These are phyloP conservation scores for Stichopus chloronotus DNA, from an alignment of 35 echinoderm and acorn worm genomes.

Conservation along the genomic window DNA sequence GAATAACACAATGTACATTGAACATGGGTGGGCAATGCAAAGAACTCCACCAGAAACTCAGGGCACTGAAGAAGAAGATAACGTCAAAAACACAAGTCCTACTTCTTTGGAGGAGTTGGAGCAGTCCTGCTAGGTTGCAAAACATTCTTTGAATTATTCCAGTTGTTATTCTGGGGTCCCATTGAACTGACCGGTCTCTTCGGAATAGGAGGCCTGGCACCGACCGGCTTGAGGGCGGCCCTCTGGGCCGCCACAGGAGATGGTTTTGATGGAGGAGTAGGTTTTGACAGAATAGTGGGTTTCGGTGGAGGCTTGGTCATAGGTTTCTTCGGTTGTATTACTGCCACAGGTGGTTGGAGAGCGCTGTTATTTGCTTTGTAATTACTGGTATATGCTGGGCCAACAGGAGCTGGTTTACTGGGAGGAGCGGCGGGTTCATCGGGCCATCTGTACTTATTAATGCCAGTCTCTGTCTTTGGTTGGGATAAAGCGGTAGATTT, in stretches of 20 bases:
- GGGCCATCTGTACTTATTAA: not conserved
- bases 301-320: not conserved
- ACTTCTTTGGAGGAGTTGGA: constrained; percentile 3
- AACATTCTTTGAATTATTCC: constrained; percentile 1
- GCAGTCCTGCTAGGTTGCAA: not conserved
- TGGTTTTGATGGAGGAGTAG: constrained; percentile 14
- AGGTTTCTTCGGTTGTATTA: constrained; percentile 27
- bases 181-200: not conserved
- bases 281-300: not conserved
- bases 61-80: not conserved
- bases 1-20: too few relatives aligned
- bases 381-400: not conserved
- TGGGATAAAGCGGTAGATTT: not conserved
- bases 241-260: constrained; percentile 5
- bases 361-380: not conserved
- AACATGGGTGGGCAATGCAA: too few relatives aligned
- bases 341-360: not conserved
- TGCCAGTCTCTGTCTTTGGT: not conserved
- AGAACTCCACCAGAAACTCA: not conserved
- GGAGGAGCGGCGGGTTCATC: not conserved
- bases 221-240: constrained; percentile 8
- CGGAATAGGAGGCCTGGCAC: not conserved
- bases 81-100: not conserved
- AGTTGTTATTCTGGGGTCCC: constrained; percentile 20
- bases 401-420: not conserved